Base-by-base conservation (phyloP, 2,113 vertebrate species). In the Xyrauchen texanus region DNA sequence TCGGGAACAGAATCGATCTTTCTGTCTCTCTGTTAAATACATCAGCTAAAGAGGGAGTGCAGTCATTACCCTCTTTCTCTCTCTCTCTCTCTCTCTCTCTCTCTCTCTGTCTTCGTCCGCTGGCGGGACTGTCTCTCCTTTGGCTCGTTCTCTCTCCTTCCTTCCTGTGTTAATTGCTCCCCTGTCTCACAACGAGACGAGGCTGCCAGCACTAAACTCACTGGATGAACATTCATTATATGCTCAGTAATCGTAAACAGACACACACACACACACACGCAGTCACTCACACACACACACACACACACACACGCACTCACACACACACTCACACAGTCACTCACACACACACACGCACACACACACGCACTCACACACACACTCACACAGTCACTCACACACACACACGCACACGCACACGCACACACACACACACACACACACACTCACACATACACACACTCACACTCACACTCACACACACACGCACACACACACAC, bases 121-220 rank as follows among this genome's bases (percentile, higher is more conserved):
- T 82, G 87, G 88, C 91, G 92, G 3, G 92, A 88, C 92, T 90
- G 90, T 88, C 91, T 93, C 92, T 91, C 51, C 63, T 86, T 91
- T 95, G 93, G 92, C 92, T 93, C 90, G 88, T 92, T 34, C 21
- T 34, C 21, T 93, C 93, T 92, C 90, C 90, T 93, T 93, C 93
- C 92, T 93, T 83, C 88, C 85, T 91, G 80, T 90, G 88, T 92
- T 94, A 94, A 94, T 95, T 93, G 93, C 88, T 95, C 89, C 91
- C 91, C 93, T 93, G 91, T 95, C 95, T 90, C 47, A 49, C 89
- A 34, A 3, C 88, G 86, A 90, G 92, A 92, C 89, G 90, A 92
- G 90, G 90, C 91, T 90, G 93, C 91, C 91, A 91, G 90, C 92
- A 86, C 91, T 93, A 91, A 87, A 86, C 88, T 92, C 21, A 34